Percentiles rank a stretch among this genome's conserved stretches.
These are phyloP conservation scores for Synergus gifuensis DNA, from an alignment of 2,888 invertebrate genomes.

Conservation along the genomic window DNA sequence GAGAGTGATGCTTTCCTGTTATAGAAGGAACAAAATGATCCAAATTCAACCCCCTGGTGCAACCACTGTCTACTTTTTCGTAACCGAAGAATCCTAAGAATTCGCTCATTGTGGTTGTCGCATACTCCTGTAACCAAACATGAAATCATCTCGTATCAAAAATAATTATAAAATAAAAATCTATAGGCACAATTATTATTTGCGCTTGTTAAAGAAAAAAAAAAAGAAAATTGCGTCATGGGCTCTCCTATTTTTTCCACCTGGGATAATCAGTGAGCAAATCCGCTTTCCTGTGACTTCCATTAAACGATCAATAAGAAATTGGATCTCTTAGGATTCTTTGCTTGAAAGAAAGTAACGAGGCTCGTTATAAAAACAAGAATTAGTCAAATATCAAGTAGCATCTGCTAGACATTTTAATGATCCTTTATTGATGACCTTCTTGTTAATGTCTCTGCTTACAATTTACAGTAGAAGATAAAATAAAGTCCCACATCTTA, in stretches of 20 bases:
- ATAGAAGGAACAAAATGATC: slow-evolving; percentile 74
- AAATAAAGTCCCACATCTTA: not conserved
- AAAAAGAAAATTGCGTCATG: slow-evolving; percentile 5
- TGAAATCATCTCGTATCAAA: not conserved
- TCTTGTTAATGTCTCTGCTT: slow-evolving; percentile 23
- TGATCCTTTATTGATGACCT: slow-evolving; percentile 19
- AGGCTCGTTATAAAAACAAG: slow-evolving; percentile 58
- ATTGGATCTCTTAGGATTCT: slow-evolving; percentile 50
- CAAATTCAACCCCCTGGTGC: slow-evolving; percentile 79
- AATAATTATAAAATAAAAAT: not conserved
- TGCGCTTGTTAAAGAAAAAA: not conserved
- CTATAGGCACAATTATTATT: not conserved
- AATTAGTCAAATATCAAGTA: slow-evolving; percentile 44
- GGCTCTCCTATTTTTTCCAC: slow-evolving; percentile 39
- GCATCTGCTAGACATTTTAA: slow-evolving; percentile 19
- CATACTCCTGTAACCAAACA: slow-evolving; percentile 88
- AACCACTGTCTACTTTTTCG: slow-evolving; percentile 84
- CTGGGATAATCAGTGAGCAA: slow-evolving; percentile 57
- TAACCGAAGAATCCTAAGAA: slow-evolving; percentile 95
- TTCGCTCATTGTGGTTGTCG: slow-evolving; percentile 95
- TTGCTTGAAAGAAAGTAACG: slow-evolving; percentile 54
- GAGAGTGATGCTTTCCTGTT: slow-evolving; percentile 58
- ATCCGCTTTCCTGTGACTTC: slow-evolving; percentile 48
- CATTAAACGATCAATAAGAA: slow-evolving; percentile 57
- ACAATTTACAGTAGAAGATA: not conserved